Evolutionary conservation across 2,888 invertebrate species (phyloP), one percentile per base, ranked within the genome.

Genomic region (Phyllotreta cruciferae): DNA sequence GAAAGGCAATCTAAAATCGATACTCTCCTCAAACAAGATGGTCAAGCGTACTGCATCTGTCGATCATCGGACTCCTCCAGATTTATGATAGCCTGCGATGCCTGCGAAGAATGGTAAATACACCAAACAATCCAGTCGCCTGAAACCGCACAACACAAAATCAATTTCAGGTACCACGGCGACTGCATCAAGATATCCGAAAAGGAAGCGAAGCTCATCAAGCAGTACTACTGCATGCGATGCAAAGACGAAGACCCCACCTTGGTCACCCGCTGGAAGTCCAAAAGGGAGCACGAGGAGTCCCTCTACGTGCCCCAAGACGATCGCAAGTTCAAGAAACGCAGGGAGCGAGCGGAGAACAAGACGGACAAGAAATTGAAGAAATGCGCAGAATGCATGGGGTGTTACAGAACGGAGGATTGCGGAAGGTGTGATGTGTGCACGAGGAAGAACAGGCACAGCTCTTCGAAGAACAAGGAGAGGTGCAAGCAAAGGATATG

Each of bases 21-120:
- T 8, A 90, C 93, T 1, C 83, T 94, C 60, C 82, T 94, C 53
- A 93, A 93, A 79, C 93, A 94, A 81, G 94, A 93, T 78, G 93
- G 93, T 5, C 93, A 94, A 82, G 92, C 93, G 0, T 98, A 98
- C 79, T 98, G 98, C 79, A 92, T 98, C 72, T 98, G 98, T 78
- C 86, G 96, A 45, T 92, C 95, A 6, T 93, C 95, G 0, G 97
- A 98, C 78, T 94, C 94, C 70, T 93, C 93, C 1, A 85, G 96
- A 53, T 98, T 98, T 81, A 98, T 98, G 98, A 98, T 98, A 80
- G 96, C 94, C 39, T 98, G 98, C 82, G 98, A 98, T 80, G 88
- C 93, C 9, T 98, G 98, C 79, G 96, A 98, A 80, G 97, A 98
- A 81, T 98, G 98, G 98, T 78, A 72, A 67, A 14, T 11, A 14